phyloP scores from a whole-genome alignment of 2,113 vertebrate genomes.

The Etheostoma spectabile region DNA sequence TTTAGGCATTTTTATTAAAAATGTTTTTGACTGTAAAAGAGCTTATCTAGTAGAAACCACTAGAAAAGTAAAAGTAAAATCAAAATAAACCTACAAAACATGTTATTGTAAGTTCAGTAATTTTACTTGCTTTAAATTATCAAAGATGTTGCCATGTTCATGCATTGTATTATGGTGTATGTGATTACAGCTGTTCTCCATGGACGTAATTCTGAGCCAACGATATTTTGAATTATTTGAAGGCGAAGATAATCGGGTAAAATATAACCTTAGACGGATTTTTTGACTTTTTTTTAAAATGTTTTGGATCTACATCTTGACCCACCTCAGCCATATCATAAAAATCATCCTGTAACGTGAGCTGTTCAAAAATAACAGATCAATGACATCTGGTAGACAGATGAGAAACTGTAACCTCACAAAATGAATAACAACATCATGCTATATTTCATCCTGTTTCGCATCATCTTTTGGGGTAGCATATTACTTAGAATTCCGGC shows the following conservation, averaged over 20 bases:
- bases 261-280: background rate
- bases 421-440: background rate
- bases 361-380: background rate
- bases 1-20: slow-evolving; percentile 9
- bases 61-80: background rate
- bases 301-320: slow-evolving; percentile 23
- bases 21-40: background rate
- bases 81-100: background rate
- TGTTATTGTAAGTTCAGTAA: background rate
- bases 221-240: background rate
- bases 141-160: background rate
- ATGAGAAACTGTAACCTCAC: background rate
- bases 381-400: background rate
- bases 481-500: background rate
- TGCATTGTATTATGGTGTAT: slow-evolving; percentile 13
- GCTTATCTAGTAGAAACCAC: background rate
- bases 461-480: background rate
- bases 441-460: background rate
- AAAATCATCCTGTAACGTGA: background rate
- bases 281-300: slow-evolving; percentile 5
- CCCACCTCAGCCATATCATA: background rate
- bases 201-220: background rate
- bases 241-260: background rate
- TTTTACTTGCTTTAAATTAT: background rate
- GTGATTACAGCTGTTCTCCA: slow-evolving; percentile 18